phyloP scores from a whole-genome alignment of 2,888 invertebrate species.

The Homarus gammarus region DNA sequence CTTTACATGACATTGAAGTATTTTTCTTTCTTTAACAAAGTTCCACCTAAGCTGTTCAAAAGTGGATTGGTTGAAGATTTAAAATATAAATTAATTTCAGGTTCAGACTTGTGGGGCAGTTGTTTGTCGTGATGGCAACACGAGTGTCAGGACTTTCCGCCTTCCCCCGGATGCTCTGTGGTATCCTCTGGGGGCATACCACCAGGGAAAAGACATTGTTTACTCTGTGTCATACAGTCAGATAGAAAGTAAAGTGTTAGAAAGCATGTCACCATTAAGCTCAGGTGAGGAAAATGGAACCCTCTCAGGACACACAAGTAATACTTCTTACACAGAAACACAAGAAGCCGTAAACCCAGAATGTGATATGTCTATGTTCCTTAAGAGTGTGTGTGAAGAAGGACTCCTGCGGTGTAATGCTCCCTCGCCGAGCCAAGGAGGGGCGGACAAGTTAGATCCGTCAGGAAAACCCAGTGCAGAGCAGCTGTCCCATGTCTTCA shows the following conservation, averaged over 20 bases:
- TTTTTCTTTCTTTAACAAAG: too few species aligned
- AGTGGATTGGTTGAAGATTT: too few species aligned
- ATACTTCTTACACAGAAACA: background rate
- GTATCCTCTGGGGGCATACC: slow-evolving; percentile 39
- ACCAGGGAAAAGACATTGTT: slow-evolving; percentile 21
- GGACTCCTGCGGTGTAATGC: background rate
- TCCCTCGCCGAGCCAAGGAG: background rate
- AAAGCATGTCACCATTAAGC: background rate
- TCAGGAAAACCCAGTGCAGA: slow-evolving; percentile 52
- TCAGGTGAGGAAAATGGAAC: background rate
- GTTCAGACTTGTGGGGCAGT: background rate
- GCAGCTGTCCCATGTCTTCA: slow-evolving; percentile 49
- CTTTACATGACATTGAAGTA: background rate
- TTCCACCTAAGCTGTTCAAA: too few species aligned
- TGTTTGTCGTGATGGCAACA: background rate
- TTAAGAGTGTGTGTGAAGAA: slow-evolving; percentile 19
- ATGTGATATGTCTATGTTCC: slow-evolving; percentile 35
- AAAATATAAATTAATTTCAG: slow-evolving; percentile 6
- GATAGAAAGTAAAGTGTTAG: slow-evolving; percentile 40
- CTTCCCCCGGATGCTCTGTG: slow-evolving; percentile 53
- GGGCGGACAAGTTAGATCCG: background rate
- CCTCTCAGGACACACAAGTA: background rate
- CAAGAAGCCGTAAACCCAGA: background rate
- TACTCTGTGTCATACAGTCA: slow-evolving; percentile 51
- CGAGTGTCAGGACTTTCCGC: slow-evolving; percentile 51